Evolutionary conservation across 2,888 invertebrate genomes (phyloP), one percentile per base, ranked within the genome.

Genomic region (Zootermopsis nevadensis): DNA sequence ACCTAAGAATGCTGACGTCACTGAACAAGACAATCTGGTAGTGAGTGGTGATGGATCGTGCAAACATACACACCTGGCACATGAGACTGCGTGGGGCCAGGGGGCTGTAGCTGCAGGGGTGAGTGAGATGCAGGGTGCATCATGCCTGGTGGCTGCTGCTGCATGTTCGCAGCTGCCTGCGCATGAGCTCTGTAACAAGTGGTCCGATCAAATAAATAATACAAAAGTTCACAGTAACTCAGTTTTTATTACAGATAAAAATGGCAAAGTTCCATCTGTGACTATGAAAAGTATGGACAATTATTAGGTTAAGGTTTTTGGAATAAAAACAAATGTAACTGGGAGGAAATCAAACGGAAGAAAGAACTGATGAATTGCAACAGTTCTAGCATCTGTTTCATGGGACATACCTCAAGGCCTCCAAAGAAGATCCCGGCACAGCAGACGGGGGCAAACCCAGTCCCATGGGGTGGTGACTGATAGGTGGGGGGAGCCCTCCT

Each of bases 341-440:
- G n/a, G n/a, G n/a, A n/a, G n/a, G n/a, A 38, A 38, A 38, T 38
- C 4, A 38, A 38, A 10, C 10, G 38, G 38, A 38, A 38, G 15
- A 42, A 42, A 42, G 42, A 42, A 42, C 42, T 7, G 42, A 42
- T 42, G 12, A 42, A 42, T 15, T 15, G 15, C 42, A 19, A 15
- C 48, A 48, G 19, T 1, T 19, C 19, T 12, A 3, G n/a, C 6
- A 8, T 12, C 60, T 60, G 60, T 12, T 60, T n/a, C 48, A 48
- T n/a, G 10, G 8, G 27, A n/a, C 60, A 60, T 79, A 84, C 85
- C 85, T 90, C 84, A 95, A 89, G 80, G 94, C 95, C 87, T 95
- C 95, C 87, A 95, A 90, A 0, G 94, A 93, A 87, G 92, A 93
- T 42, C 92, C 91, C 0, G 92, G 92, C 67, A 92, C 91, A 3